A percentile compares a stretch with the other conserved stretches of the same genome.
These are phyloP conservation scores for Zalophus californianus DNA, from an alignment of 2,797 vertebrate species.

Conservation along the genomic window DNA sequence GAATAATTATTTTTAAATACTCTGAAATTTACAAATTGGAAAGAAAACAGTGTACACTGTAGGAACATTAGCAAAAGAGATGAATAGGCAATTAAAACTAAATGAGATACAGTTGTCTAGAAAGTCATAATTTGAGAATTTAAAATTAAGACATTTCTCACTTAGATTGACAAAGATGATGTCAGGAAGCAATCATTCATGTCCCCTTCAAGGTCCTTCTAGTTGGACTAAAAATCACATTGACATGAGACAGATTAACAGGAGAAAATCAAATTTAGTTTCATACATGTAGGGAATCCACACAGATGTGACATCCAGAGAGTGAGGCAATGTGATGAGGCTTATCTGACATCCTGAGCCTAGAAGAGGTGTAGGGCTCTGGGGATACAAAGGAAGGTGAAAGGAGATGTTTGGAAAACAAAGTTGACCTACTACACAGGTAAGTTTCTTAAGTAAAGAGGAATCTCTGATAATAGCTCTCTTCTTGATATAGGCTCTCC, in stretches of 20 bases:
- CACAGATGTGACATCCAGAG: neutral
- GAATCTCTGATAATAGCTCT: neutral
- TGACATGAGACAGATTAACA: neutral
- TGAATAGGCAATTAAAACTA: neutral
- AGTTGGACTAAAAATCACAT: neutral
- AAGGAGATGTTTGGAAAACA: neutral
- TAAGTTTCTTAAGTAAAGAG: neutral
- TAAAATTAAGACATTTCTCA: constrained; percentile 12
- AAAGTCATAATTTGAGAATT: neutral
- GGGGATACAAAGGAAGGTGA: neutral
- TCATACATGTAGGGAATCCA: neutral
- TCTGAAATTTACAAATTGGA: neutral
- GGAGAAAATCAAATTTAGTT: neutral
- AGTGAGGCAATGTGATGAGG: neutral
- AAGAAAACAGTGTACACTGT: neutral
- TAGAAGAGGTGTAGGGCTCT: neutral
- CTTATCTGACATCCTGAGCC: neutral
- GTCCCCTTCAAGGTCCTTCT: neutral
- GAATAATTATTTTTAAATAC: constrained; percentile 37
- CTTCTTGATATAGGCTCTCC: neutral
- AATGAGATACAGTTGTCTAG: neutral
- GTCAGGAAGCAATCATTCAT: neutral
- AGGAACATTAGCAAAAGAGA: neutral
- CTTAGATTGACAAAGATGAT: neutral
- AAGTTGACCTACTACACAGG: neutral